Base-by-base conservation (phyloP, 2,888 invertebrate species). In the Chloromyia formosa region DNA sequence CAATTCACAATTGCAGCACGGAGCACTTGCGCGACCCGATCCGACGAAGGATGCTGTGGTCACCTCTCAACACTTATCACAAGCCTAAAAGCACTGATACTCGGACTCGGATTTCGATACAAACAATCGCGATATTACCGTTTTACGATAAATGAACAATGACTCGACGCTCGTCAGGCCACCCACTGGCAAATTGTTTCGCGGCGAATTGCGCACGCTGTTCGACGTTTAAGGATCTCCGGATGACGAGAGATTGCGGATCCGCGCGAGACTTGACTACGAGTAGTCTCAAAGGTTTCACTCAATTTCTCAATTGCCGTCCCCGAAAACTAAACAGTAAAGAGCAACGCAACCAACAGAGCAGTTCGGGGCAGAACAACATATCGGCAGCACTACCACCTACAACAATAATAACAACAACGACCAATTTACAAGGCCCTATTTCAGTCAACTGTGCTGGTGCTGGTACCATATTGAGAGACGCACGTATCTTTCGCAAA, bases 151-250 rank as follows among this genome's bases (percentile, higher is more conserved):
- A n/a, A n/a, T n/a, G n/a, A n/a, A n/a, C n/a, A n/a, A n/a, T 56
- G 18, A 2, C 1, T 56, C 20, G 22, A 4, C 56, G 56, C 10
- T 12, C 20, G n/a, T 45, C 66, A 45, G 66, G n/a, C 16, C 62
- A 62, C 23, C 27, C 35, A 10, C 49, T 27, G 22, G 22, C 45
- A 14, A 49, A 7, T 22, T 12, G 66, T 12, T 22, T 12, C 66
- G 45, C n/a, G 66, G 22, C 66, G 45, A 45, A 66, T 45, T n/a
- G 22, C 10, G 16, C 66, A 66, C 66, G 76, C 73, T 77, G 76
- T 69, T 78, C 56, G 62, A 72, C 74, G 74, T 77, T 75, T 76
- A 78, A 79, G 75, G 79, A 79, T 79, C 79, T 78, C 78, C 77
- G 77, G 78, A 77, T 77, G 76, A 75, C 77, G 77, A 77, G 78